phyloP scores from a whole-genome alignment of 2,797 vertebrate genomes.

The Argyrosomus regius region DNA sequence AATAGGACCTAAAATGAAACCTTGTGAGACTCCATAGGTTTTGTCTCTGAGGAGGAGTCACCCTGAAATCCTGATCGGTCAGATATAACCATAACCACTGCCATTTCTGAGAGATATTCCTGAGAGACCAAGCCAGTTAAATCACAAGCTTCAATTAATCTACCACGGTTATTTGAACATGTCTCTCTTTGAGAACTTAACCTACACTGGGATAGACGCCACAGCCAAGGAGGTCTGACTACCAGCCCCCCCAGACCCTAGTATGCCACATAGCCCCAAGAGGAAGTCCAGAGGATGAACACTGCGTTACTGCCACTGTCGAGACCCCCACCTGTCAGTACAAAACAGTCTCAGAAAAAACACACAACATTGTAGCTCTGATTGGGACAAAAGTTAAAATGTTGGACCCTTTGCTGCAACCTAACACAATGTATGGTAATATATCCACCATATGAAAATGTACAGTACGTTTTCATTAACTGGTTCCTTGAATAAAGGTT shows the following conservation, averaged over 20 bases:
- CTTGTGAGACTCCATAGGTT: too few relatives aligned
- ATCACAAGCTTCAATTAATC: not conserved
- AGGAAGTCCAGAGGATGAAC: conserved; percentile 72
- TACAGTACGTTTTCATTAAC: conserved; percentile 54
- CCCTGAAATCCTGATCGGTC: too few relatives aligned
- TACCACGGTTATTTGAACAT: conserved; percentile 97
- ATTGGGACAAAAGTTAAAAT: conserved; percentile 30
- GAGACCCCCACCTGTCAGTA: conserved; percentile 15
- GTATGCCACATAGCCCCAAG: conserved; percentile 72
- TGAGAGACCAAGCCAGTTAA: not conserved
- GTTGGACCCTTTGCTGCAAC: conserved; percentile 39
- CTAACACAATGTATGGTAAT: conserved; percentile 40
- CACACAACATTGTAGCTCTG: conserved; percentile 41
- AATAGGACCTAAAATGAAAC: too few relatives aligned
- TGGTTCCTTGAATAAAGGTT: conserved; percentile 72
- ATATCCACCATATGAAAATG: conserved; percentile 50
- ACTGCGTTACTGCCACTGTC: conserved; percentile 81
- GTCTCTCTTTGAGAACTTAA: conserved; percentile 99
- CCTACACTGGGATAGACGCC: conserved; percentile 97
- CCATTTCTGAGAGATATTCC: not conserved
- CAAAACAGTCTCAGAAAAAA: conserved; percentile 27
- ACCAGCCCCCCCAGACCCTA: conserved; percentile 86
- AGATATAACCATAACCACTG: not conserved
- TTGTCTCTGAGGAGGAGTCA: too few relatives aligned
- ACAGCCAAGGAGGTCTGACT: conserved; percentile 96